Evolutionary conservation across 2,888 invertebrate genomes (phyloP).

Genomic region (Piscicola geometra): DNA sequence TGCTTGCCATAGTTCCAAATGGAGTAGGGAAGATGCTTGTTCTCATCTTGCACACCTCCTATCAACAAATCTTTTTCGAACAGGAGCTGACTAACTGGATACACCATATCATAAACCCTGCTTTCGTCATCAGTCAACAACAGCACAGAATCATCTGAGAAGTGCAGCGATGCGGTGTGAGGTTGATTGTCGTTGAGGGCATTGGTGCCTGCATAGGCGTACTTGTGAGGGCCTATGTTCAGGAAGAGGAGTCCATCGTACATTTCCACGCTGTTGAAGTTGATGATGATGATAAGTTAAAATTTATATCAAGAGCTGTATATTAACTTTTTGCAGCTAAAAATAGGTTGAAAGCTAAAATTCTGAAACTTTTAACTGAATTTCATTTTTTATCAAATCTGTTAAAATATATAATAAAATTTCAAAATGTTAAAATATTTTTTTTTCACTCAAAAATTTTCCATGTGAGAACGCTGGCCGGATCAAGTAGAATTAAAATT

Average conservation of each 20-base stretch:
- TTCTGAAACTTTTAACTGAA: too few species aligned
- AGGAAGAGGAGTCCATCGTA: conserved; percentile 47
- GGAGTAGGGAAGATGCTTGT: conserved; percentile 48
- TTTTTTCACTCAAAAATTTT: too few species aligned
- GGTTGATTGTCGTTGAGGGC: conserved; percentile 48
- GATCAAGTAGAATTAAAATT: too few species aligned
- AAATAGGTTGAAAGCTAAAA: too few species aligned
- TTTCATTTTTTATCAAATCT: too few species aligned
- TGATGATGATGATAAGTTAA: too few species aligned
- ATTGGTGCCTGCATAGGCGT: conserved; percentile 8
- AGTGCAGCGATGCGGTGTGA: conserved; percentile 46
- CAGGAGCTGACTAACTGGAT: neutral
- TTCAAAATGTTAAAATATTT: too few species aligned
- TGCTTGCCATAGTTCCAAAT: conserved; percentile 47
- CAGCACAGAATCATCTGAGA: neutral
- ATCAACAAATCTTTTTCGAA: conserved; percentile 12
- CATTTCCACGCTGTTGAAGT: conserved; percentile 46
- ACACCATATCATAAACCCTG: neutral
- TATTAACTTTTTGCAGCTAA: too few species aligned
- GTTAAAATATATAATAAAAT: too few species aligned
- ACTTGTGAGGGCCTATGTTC: conserved; percentile 42
- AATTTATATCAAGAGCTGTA: too few species aligned
- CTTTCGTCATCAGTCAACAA: conserved; percentile 1
- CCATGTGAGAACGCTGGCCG: too few species aligned
- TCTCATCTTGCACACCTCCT: conserved; percentile 28